These are phyloP conservation scores for Leucania comma DNA, from an alignment of 2,888 invertebrate genomes.

Conservation along the genomic window DNA sequence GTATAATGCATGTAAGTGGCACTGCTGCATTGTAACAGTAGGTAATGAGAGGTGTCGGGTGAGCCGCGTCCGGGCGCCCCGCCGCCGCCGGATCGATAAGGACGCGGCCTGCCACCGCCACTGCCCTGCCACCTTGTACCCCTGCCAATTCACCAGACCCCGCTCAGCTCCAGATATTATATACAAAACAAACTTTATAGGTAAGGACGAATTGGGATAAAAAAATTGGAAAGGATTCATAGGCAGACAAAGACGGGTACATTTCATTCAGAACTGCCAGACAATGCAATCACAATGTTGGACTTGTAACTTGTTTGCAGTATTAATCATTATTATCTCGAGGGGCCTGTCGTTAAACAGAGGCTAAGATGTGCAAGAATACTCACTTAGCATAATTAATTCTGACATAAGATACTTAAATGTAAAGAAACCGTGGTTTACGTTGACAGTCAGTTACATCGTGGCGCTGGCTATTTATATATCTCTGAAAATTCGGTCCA, in stretches of 20 bases:
- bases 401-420: slow-evolving; percentile 30
- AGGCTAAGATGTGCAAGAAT: slow-evolving; percentile 27
- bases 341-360: slow-evolving; percentile 22
- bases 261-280: slow-evolving; percentile 14
- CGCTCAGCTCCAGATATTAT: slow-evolving; percentile 62
- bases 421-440: slow-evolving; percentile 40
- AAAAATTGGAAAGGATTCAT: background rate
- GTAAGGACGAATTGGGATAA: slow-evolving; percentile 1
- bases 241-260: background rate
- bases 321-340: slow-evolving; percentile 26
- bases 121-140: slow-evolving; percentile 76
- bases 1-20: slow-evolving; percentile 49
- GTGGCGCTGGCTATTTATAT: slow-evolving; percentile 52
- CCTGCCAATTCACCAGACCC: slow-evolving; percentile 75
- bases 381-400: slow-evolving; percentile 31
- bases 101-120: slow-evolving; percentile 69
- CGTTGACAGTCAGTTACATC: slow-evolving; percentile 41
- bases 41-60: slow-evolving; percentile 76
- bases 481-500: slow-evolving; percentile 52
- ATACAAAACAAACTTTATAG: slow-evolving; percentile 47
- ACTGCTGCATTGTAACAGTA: slow-evolving; percentile 64
- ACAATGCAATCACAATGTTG: slow-evolving; percentile 14
- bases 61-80: slow-evolving; percentile 68
- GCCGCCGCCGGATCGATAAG: slow-evolving; percentile 75
- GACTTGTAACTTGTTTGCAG: slow-evolving; percentile 30